Percentiles rank a stretch among this genome's conserved stretches.
Evolutionary conservation across 2,797 vertebrate species (phyloP).

Genomic region (Myotis pilosus): DNA sequence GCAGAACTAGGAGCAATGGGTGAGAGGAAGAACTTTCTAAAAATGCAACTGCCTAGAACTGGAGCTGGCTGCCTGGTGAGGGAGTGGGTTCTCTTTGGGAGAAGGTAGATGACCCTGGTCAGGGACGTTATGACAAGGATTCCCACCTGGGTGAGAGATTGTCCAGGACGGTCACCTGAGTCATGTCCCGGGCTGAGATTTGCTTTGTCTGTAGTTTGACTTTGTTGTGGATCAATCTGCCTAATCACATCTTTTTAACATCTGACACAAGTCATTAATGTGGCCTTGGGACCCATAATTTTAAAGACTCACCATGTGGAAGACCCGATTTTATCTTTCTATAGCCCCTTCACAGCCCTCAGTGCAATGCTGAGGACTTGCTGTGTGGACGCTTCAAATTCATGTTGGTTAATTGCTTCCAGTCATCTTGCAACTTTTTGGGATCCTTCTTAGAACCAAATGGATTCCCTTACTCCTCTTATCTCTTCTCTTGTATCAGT

Average conservation of each 20-base stretch:
- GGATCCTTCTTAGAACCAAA: background rate
- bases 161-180: background rate
- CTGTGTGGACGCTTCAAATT: background rate
- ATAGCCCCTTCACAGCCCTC: background rate
- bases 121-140: background rate
- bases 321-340: conserved; percentile 34
- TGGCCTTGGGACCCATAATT: conserved; percentile 2
- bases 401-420: background rate
- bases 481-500: background rate
- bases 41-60: background rate
- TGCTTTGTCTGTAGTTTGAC: conserved; percentile 29
- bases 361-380: background rate
- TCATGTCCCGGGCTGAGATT: background rate
- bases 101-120: background rate
- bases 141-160: background rate
- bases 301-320: background rate
- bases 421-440: background rate
- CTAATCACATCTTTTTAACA: conserved; percentile 15
- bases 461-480: background rate
- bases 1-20: background rate
- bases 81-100: background rate
- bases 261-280: conserved; percentile 25
- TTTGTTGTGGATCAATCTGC: conserved; percentile 42
- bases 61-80: background rate
- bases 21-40: background rate